A percentile compares a stretch with the other conserved stretches of the same genome.
Conservation (phyloP, 2,113 vertebrate species). For the Catharus bicknelli region DNA sequence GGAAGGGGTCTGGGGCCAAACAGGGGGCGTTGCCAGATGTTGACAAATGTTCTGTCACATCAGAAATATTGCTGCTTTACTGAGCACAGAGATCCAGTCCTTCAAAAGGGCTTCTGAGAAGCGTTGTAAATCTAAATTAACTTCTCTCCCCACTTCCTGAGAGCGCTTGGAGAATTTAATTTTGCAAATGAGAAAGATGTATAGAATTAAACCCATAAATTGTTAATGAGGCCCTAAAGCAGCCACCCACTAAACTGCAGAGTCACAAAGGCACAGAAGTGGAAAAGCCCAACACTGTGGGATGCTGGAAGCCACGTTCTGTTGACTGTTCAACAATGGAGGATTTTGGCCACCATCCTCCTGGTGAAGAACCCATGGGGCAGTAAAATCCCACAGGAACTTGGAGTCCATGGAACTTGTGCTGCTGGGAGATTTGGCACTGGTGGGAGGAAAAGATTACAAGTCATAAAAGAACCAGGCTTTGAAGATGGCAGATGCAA, state of each 20-base stretch:
- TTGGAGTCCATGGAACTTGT: neutral
- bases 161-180: slow-evolving; percentile 11
- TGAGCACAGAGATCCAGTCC: neutral
- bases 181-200: slow-evolving; percentile 41
- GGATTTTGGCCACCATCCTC: neutral
- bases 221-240: slow-evolving; percentile 49
- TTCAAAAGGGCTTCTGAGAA: neutral
- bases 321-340: neutral
- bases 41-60: neutral
- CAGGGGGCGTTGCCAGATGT: neutral
- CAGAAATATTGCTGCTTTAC: neutral
- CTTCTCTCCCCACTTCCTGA: neutral
- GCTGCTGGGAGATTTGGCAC: neutral
- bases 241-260: slow-evolving; percentile 22
- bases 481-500: slow-evolving; percentile 7
- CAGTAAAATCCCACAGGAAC: neutral
- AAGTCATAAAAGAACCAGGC: neutral
- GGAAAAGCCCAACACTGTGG: neutral
- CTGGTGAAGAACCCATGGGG: neutral
- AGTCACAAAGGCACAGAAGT: neutral
- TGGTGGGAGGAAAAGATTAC: neutral
- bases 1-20: neutral
- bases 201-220: slow-evolving; percentile 41
- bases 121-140: neutral
- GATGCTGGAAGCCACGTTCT: neutral